phyloP scores from a whole-genome alignment of 2,888 invertebrate species.

The Agrotis segetum region DNA sequence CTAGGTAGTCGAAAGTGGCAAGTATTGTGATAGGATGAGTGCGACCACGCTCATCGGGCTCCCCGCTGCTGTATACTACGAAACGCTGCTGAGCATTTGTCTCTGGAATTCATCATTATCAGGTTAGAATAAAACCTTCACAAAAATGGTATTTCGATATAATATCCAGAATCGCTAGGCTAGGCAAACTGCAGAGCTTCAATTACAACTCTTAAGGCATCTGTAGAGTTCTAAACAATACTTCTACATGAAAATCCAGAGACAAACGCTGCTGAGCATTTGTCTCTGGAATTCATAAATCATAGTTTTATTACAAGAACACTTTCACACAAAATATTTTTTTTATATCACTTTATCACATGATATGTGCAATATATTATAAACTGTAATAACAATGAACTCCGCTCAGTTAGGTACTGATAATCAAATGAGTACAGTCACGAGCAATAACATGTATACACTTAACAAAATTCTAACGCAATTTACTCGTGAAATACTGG shows the following conservation, averaged over 20 bases:
- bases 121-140: not conserved
- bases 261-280: too few relatives aligned
- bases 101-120: conserved; percentile 70
- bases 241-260: not conserved
- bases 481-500: too few relatives aligned
- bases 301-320: not conserved
- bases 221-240: not conserved
- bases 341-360: too few relatives aligned
- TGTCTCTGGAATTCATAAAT: conserved; percentile 70
- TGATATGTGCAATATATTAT: too few relatives aligned
- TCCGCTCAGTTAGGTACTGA: too few relatives aligned
- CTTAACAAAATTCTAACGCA: too few relatives aligned
- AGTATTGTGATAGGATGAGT: conserved; percentile 80
- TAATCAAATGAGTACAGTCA: too few relatives aligned
- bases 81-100: conserved; percentile 83
- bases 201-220: not conserved
- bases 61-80: conserved; percentile 84
- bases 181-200: not conserved
- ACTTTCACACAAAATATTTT: not conserved
- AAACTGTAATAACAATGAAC: too few relatives aligned
- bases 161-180: not conserved
- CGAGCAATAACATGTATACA: too few relatives aligned
- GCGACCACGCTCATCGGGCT: conserved; percentile 81
- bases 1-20: conserved; percentile 84
- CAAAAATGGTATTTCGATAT: not conserved